A percentile compares a stretch with the other conserved stretches of the same genome.
These are phyloP conservation scores for Macrobrachium rosenbergii DNA, from an alignment of 1,140 invertebrate genomes.

Conservation along the genomic window DNA sequence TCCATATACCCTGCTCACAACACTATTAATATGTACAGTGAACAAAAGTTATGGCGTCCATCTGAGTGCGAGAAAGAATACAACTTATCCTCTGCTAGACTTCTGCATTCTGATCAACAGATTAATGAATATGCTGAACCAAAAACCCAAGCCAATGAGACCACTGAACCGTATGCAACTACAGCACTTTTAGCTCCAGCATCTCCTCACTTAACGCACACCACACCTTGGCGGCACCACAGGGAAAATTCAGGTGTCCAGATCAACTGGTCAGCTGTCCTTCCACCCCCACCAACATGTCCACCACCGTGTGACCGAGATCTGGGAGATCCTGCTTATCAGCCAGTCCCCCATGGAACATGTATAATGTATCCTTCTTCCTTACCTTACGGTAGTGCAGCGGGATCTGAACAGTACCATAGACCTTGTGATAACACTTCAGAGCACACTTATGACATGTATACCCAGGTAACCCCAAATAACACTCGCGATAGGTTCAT, in stretches of 20 bases:
- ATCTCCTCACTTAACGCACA: conserved; percentile 9
- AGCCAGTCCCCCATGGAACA: not conserved
- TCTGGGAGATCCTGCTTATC: conserved; percentile 5
- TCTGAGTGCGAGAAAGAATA: conserved; percentile 62
- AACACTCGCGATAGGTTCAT: conserved; percentile 4
- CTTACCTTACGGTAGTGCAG: not conserved
- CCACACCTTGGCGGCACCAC: not conserved
- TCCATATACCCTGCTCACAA: conserved; percentile 55
- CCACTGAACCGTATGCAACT: conserved; percentile 54
- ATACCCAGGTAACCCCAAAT: not conserved
- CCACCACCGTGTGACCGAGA: conserved; percentile 34
- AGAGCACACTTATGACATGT: not conserved
- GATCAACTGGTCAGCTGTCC: conserved; percentile 46
- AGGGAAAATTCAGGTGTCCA: conserved; percentile 14
- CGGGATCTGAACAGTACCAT: conserved; percentile 1
- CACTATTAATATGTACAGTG: conserved; percentile 65
- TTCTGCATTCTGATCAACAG: conserved; percentile 57
- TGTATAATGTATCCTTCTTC: not conserved
- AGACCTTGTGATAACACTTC: not conserved
- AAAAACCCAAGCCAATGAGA: conserved; percentile 40
- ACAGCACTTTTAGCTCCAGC: conserved; percentile 55
- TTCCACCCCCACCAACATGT: conserved; percentile 55
- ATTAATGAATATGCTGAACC: conserved; percentile 64
- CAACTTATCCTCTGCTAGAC: conserved; percentile 56
- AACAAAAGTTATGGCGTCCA: conserved; percentile 63